phyloP scores from a whole-genome alignment of 2,888 invertebrate species.

The Uropetala carovei region DNA sequence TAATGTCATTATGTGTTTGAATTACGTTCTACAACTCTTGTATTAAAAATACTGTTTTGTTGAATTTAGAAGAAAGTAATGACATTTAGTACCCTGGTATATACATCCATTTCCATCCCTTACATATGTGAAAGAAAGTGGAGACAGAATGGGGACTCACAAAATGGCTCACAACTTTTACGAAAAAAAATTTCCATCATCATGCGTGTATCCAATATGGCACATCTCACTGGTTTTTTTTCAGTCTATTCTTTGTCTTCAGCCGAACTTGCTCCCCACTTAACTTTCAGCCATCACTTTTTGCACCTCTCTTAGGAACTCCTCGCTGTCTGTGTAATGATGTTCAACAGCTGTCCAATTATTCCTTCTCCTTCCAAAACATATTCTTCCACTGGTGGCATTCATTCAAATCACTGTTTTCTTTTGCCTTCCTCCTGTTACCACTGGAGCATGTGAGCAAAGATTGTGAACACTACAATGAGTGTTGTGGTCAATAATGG shows the following conservation, averaged over 20 bases:
- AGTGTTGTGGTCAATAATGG: neutral
- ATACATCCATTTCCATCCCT: too few species aligned
- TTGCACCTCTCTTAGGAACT: conserved; percentile 54
- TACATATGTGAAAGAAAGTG: too few species aligned
- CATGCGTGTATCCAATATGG: conserved; percentile 49
- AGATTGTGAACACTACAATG: neutral
- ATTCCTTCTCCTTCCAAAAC: conserved; percentile 3
- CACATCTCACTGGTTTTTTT: conserved; percentile 50
- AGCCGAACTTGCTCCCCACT: conserved; percentile 28
- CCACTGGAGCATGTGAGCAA: conserved; percentile 23
- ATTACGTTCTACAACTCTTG: too few species aligned
- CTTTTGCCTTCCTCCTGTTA: neutral
- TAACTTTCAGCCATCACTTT: conserved; percentile 13
- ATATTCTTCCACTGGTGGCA: conserved; percentile 28
- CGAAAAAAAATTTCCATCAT: neutral
- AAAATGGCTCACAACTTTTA: conserved; percentile 6
- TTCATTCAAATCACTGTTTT: neutral
- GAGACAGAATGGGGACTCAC: conserved; percentile 8
- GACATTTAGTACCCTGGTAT: too few species aligned
- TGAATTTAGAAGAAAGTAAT: too few species aligned
- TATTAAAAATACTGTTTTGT: too few species aligned
- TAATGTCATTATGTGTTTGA: too few species aligned
- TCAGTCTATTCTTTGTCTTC: conserved; percentile 29
- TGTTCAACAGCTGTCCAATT: conserved; percentile 26
- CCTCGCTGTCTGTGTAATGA: neutral